phyloP scores from a whole-genome alignment of 92 coral and sea anemone species.

The Epizoanthus fatuus region DNA sequence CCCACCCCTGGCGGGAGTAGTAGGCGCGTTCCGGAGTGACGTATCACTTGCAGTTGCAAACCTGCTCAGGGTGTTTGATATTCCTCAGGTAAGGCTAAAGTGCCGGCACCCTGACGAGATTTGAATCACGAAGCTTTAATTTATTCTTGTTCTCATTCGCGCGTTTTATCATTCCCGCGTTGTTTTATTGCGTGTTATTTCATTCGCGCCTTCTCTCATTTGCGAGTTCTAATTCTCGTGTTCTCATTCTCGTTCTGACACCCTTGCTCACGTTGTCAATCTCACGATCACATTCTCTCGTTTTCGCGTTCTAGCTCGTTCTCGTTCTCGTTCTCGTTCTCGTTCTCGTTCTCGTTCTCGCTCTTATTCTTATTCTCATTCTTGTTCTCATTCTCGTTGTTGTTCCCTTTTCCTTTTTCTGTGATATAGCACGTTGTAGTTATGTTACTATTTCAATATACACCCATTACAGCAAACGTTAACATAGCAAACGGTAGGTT shows the following conservation, averaged over 20 bases:
- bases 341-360: background rate
- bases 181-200: no score
- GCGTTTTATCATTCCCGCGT: no score
- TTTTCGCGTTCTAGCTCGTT: background rate
- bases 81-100: constrained; percentile 78
- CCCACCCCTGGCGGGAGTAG: constrained; percentile 86
- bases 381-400: background rate
- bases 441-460: background rate
- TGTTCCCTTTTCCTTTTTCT: background rate
- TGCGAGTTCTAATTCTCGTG: no score
- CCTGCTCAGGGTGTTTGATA: constrained; percentile 91
- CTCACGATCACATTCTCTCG: no score
- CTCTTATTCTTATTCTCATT: background rate
- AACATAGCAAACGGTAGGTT: no score
- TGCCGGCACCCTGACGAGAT: no score
- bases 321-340: no score
- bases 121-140: no score
- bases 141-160: no score
- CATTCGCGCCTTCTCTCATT: no score
- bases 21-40: constrained; percentile 96
- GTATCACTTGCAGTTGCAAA: constrained; percentile 96
- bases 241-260: no score
- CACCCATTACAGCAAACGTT: background rate
- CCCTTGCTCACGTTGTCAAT: no score
- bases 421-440: background rate